Evolutionary conservation across 2,888 invertebrate genomes (phyloP).

Genomic region (Lithophane leautieri): DNA sequence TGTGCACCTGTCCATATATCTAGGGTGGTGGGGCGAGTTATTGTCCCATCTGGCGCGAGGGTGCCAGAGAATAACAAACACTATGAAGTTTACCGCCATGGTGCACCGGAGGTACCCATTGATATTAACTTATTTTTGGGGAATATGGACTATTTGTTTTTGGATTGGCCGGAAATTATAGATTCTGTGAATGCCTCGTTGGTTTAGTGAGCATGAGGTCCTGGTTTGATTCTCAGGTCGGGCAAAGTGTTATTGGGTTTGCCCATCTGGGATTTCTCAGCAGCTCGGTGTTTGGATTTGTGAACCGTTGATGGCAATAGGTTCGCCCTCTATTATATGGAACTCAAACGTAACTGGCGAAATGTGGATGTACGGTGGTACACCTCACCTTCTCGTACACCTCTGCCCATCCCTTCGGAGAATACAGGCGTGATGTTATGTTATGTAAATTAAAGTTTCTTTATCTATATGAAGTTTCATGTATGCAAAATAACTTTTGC

Average conservation of each 20-base stretch:
- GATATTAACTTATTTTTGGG: conserved; percentile 45
- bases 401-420: not conserved
- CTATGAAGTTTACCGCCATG: conserved; percentile 31
- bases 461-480: no score
- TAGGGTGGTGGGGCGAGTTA: conserved; percentile 57
- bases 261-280: not conserved
- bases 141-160: conserved; percentile 37
- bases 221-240: not conserved
- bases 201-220: not conserved
- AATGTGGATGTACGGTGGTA: not conserved
- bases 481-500: no score
- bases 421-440: no score
- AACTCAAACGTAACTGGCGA: not conserved
- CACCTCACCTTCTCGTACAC: not conserved
- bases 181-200: not conserved
- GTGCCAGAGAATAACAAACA: conserved; percentile 61
- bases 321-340: not conserved
- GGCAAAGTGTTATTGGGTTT: not conserved
- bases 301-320: not conserved
- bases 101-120: conserved; percentile 46
- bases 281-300: not conserved
- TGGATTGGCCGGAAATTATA: conserved; percentile 39
- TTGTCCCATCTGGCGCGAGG: conserved; percentile 68
- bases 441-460: no score
- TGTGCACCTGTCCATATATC: conserved; percentile 62